Conservation (phyloP, 1,140 invertebrate genomes). For the honey bee (Apis mellifera) region Amel_HAv3.1 CM009932.2:3788501-3789000, state of each 20-base stretch:
- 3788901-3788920: constrained; percentile 9
- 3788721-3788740: neutral
- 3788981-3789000: neutral
- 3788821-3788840: neutral
- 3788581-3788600: too few species aligned
- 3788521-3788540: too few species aligned
- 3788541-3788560: too few species aligned
- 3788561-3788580: too few species aligned
- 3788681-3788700: too few species aligned
- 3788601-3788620: too few species aligned
- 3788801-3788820: neutral
- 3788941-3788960: constrained; percentile 21
- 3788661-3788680: too few species aligned
- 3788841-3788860: neutral
- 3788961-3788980: neutral
- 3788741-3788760: neutral
- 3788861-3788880: constrained; percentile 39
- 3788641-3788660: too few species aligned
- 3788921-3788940: constrained; percentile 33
- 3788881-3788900: constrained; percentile 10
- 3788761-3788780: neutral
- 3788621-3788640: too few species aligned
- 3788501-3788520: too few species aligned
- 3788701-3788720: neutral
- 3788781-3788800: neutral